These are phyloP conservation scores for Acropternis orthonyx DNA, from an alignment of 2,797 vertebrate genomes.

Conservation along the genomic window DNA sequence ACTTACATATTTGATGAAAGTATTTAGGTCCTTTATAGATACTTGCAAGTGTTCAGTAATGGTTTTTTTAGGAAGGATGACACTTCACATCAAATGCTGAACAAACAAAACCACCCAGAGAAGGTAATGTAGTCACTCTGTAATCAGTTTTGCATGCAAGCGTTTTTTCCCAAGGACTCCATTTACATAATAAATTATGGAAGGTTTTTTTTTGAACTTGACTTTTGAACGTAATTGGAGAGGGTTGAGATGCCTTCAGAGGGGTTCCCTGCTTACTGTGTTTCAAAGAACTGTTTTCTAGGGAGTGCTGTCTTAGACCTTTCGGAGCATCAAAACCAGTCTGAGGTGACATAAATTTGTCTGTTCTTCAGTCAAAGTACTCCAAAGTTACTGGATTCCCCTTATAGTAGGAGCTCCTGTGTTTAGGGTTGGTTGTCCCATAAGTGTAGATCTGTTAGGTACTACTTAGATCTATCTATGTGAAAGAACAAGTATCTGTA, in stretches of 20 bases:
- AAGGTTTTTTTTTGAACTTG: not conserved
- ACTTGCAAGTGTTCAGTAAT: not conserved
- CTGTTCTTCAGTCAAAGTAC: not conserved
- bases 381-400: not conserved
- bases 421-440: not conserved
- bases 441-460: not conserved
- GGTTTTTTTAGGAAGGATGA: not conserved
- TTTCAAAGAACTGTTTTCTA: not conserved
- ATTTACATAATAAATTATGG: not conserved
- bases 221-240: not conserved
- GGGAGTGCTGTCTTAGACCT: not conserved
- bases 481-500: not conserved
- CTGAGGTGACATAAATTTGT: not conserved
- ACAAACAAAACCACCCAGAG: not conserved
- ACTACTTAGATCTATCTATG: not conserved
- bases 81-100: not conserved
- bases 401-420: not conserved
- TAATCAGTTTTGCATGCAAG: not conserved
- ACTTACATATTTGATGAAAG: not conserved
- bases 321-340: not conserved
- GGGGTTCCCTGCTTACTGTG: not conserved
- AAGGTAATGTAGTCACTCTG: not conserved
- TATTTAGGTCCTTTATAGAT: not conserved
- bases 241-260: not conserved
- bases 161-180: not conserved